Conservation (phyloP, 2,113 vertebrate species). For the Taxidea taxus region DNA sequence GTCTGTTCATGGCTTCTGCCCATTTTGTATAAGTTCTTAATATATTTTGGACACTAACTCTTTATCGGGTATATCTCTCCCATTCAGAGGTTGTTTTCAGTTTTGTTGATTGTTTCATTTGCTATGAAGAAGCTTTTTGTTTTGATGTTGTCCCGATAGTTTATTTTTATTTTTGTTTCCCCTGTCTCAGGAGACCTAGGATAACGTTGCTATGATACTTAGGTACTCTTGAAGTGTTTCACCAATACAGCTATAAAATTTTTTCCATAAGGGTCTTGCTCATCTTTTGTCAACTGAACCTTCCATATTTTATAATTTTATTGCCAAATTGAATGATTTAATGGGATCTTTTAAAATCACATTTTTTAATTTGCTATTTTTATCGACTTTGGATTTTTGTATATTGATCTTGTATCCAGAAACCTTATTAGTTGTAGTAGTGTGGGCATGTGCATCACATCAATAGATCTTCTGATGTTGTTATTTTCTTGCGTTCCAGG, state of each 20-base stretch:
- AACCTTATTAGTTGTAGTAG: not conserved
- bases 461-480: not conserved
- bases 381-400: not conserved
- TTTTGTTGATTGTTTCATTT: not conserved
- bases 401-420: slow-evolving; percentile 6
- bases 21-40: not conserved
- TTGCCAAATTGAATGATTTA: slow-evolving; percentile 18
- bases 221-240: not conserved
- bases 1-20: not conserved
- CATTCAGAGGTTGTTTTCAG: not conserved
- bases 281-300: not conserved
- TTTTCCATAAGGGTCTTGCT: not conserved
- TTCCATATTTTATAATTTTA: slow-evolving; percentile 28
- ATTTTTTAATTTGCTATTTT: not conserved
- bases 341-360: not conserved
- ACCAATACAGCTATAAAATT: not conserved
- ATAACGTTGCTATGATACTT: not conserved
- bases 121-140: not conserved
- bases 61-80: not conserved
- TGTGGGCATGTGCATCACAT: not conserved
- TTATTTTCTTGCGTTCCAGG: not conserved
- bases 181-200: not conserved
- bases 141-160: not conserved
- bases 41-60: not conserved
- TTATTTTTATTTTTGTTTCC: not conserved